Evolutionary conservation across 2,888 invertebrate genomes (phyloP), one percentile per base, ranked within the genome.

Genomic region (Leptinotarsa juncta): DNA sequence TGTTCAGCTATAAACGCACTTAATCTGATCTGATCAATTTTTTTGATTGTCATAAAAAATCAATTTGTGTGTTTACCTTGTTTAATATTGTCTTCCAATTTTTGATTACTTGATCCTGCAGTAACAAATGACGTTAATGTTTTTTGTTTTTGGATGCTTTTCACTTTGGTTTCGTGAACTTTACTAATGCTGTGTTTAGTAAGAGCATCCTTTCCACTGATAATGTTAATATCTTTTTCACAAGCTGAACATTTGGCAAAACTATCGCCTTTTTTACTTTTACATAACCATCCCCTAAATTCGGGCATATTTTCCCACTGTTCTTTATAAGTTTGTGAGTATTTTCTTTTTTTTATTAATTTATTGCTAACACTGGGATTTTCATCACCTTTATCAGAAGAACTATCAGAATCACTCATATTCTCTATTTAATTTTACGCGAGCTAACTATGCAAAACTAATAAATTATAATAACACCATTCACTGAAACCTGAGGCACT

Each of bases 101-200:
- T 50, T 50, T 50, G 50, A 50, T 50, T 50, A 50, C 50, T 50
- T 50, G 16, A 50, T 50, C 16, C 50, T 50, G 50, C 50, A 50
- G 50, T 50, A 50, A 50, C 50, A 50, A 50, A 50, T 50, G 50
- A 50, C 50, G 50, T 50, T 50, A 50, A 50, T 50, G 50, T 16
- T 50, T 50, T 50, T 50, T 50, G 50, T 50, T 50, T 50, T 50
- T 16, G 50, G 50, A 50, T 50, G 50, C 50, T 50, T 50, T 50
- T 50, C 50, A 50, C 50, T 50, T 50, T 50, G 50, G 50, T 50
- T 50, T 50, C 50, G 50, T 50, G 50, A 50, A 50, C 50, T 50
- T 50, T 50, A 50, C 50, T 50, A 50, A 50, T 50, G 50, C 50
- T 50, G 50, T 50, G 50, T 50, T 50, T 50, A 50, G 50, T 50